These are phyloP conservation scores for Sminthurides bifidus DNA, from an alignment of 1,140 invertebrate species.

Conservation along the genomic window DNA sequence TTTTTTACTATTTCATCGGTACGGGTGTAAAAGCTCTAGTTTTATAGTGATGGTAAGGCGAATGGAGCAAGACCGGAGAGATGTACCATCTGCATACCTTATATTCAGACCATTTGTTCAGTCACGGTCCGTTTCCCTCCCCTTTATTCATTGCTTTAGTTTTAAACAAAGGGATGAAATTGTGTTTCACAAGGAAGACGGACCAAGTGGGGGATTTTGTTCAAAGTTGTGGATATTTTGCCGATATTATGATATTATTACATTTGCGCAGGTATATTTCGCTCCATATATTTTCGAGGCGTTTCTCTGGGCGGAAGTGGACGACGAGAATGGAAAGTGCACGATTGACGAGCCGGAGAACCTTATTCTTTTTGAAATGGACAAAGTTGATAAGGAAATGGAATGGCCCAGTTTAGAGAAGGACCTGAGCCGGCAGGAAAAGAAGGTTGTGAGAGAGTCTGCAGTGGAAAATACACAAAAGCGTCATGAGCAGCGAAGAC, in stretches of 20 bases:
- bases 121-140: no score
- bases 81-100: no score
- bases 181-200: no score
- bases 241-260: conserved; percentile 1
- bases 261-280: conserved; percentile 18
- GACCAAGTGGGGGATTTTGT: no score
- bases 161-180: neutral
- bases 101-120: no score
- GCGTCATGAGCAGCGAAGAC: neutral
- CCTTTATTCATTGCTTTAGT: no score
- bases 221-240: neutral
- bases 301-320: conserved; percentile 18
- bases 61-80: no score
- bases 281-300: conserved; percentile 24
- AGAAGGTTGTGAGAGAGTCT: neutral
- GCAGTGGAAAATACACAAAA: conserved; percentile 13
- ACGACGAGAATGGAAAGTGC: conserved; percentile 17
- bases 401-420: conserved; percentile 13
- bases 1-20: neutral
- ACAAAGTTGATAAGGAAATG: conserved; percentile 4
- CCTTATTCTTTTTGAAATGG: conserved; percentile 14
- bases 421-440: conserved; percentile 1
- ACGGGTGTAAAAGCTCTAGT: neutral
- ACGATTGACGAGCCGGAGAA: conserved; percentile 15
- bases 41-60: neutral